Conservation (phyloP, 1,140 invertebrate species). For the Euwallacea similis region DNA sequence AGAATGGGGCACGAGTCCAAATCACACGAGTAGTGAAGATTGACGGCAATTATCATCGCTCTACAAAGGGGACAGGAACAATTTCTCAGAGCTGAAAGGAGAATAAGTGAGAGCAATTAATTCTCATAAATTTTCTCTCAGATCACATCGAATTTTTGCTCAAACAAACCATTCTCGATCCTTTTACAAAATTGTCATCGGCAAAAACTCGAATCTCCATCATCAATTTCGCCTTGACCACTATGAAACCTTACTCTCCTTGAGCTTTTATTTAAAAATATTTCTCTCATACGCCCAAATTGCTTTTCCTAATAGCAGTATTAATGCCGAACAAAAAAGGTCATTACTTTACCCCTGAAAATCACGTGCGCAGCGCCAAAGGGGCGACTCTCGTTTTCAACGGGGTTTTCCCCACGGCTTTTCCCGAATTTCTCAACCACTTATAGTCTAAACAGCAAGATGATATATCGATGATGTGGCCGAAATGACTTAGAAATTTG, state of each 20-base stretch:
- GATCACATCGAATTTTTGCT: no score
- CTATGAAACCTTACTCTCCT: background rate
- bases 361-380: conserved; percentile 11
- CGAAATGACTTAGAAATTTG: no score
- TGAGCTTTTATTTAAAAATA: conserved; percentile 8
- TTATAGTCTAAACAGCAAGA: conserved; percentile 3
- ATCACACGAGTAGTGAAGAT: no score
- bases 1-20: no score
- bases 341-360: conserved; percentile 17
- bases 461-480: conserved; percentile 2
- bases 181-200: no score
- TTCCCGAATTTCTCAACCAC: background rate
- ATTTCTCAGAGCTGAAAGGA: no score
- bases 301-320: conserved; percentile 21
- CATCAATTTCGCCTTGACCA: background rate
- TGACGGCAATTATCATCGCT: no score
- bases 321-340: conserved; percentile 18
- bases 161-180: no score
- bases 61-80: no score
- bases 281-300: conserved; percentile 2
- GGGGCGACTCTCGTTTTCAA: conserved; percentile 10
- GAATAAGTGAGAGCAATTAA: no score
- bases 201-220: background rate
- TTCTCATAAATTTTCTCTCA: no score
- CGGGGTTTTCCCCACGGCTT: background rate